phyloP scores from a whole-genome alignment of 2,113 vertebrate genomes.

The Myotis lucifugus region DNA sequence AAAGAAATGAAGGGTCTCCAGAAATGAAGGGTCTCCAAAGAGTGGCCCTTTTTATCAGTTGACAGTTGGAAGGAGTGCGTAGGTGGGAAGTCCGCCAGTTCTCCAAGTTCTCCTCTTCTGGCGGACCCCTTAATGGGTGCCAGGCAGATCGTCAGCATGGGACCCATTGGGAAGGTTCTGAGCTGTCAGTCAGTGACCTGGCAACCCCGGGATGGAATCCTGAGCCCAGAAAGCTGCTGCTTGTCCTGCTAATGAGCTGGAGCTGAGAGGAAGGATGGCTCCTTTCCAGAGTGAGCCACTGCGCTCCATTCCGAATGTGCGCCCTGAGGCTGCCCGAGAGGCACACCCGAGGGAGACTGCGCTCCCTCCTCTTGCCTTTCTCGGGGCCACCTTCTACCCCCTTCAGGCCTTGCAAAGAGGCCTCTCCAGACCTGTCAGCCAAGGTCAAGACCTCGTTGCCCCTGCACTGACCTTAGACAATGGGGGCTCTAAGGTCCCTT shows the following conservation, averaged over 20 bases:
- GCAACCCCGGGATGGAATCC: background rate
- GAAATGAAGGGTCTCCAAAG: background rate
- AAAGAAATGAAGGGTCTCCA: background rate
- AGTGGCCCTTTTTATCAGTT: background rate
- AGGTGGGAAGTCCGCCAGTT: background rate
- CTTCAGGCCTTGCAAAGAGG: background rate
- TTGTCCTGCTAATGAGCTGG: background rate
- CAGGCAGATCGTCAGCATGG: background rate
- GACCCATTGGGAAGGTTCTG: background rate
- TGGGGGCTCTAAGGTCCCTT: background rate
- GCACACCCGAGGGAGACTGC: no score
- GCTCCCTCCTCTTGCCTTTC: background rate
- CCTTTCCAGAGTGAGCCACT: background rate
- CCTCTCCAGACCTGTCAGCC: background rate
- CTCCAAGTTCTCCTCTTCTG: background rate
- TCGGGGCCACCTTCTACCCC: background rate
- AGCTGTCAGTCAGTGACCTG: conserved; percentile 1
- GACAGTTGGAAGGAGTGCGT: background rate
- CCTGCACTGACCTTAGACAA: background rate
- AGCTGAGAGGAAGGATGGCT: background rate
- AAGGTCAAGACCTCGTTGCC: background rate
- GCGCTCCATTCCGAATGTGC: background rate
- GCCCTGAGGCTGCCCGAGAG: background rate
- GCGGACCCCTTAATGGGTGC: background rate
- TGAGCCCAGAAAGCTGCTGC: background rate